Base-by-base conservation (phyloP, 2,113 vertebrate species). In the Catagonus wagneri region DNA sequence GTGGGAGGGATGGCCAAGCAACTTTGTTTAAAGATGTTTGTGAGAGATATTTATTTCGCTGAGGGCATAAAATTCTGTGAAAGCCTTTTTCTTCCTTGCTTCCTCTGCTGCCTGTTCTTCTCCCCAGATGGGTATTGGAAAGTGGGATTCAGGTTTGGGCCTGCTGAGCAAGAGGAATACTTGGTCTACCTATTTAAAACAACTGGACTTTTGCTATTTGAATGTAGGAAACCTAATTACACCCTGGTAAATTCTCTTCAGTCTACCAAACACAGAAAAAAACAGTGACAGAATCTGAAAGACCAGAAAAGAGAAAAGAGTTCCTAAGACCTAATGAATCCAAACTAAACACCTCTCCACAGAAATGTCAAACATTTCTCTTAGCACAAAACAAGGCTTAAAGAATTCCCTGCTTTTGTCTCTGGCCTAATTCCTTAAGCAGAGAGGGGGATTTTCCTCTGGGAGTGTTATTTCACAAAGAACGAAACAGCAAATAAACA, bases 291-390 rank as follows among this genome's bases (percentile, higher is more conserved):
- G 98, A 99, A 98, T 98, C 97, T 98, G 98, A 99, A 98, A 99
- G 98, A 98, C 99, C 98, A 98, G 98, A 98, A 98, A 98, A 98
- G 98, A 98, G 98, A 98, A 98, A 98, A 98, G 98, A 98, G 98
- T 98, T 98, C 98, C 98, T 98, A 98, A 99, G 99, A 99, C 99
- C 99, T 99, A 99, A 99, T 99, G 99, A 99, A 99, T 99, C 99
- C 99, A 99, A 99, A 99, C 99, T 99, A 99, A 99, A 99, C 99
- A 99, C 99, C 99, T 99, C 98, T 98, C 98, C 99, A 99, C 99
- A 99, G 99, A 99, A 99, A 99, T 99, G 99, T 99, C 99, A 99
- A 99, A 99, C 99, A 98, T 99, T 99, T 99, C 99, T 99, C 99
- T 99, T 99, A 98, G 98, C 98, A 99, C 99, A 99, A 99, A 99